Percentiles rank a stretch among this genome's conserved stretches.
Conservation (phyloP, 2,797 vertebrate species). For the Adelosebastes latens region DNA sequence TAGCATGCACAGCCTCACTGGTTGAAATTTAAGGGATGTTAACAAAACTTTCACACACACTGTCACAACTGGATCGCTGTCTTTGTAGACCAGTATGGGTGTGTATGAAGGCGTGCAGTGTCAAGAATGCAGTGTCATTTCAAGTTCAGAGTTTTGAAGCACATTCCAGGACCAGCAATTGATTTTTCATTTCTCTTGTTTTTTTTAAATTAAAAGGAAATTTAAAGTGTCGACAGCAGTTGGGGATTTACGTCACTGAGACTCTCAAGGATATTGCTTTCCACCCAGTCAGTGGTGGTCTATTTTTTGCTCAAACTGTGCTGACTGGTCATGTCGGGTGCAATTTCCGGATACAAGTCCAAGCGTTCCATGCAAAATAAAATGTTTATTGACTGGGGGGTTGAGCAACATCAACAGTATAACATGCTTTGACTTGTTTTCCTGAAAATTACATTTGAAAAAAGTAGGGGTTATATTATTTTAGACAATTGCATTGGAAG, state of each 20-base stretch:
- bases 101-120: background rate
- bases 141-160: background rate
- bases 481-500: background rate
- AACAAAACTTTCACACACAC: background rate
- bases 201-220: constrained; percentile 11
- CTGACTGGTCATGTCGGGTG: background rate
- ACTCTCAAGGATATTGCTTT: constrained; percentile 17
- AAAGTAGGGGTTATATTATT: background rate
- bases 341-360: background rate
- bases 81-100: background rate
- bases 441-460: background rate
- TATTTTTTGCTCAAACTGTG: background rate
- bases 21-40: background rate
- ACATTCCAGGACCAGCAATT: background rate
- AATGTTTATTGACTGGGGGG: background rate
- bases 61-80: background rate
- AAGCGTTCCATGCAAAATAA: background rate
- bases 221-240: constrained; percentile 7
- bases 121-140: background rate
- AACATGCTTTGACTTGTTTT: background rate
- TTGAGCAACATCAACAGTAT: background rate
- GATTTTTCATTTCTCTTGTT: background rate
- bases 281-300: too few relatives aligned
- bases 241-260: constrained; percentile 20
- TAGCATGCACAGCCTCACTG: background rate